Conservation (phyloP, 2,888 invertebrate species). For the Horisme vitalbata region DNA sequence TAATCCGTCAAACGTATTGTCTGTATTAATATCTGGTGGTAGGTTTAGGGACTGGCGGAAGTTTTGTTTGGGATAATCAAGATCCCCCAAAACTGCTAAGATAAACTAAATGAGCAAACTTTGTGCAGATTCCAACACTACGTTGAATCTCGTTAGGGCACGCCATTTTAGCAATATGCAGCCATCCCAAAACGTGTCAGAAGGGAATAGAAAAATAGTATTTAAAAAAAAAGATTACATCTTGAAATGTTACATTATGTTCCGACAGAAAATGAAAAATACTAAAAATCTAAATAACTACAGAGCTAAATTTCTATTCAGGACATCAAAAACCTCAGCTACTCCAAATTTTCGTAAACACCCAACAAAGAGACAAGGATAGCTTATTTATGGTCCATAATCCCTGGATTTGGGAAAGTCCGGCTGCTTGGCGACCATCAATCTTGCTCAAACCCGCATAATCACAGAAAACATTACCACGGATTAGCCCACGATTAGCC, state of each 20-base stretch:
- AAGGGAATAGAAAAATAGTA: too few species aligned
- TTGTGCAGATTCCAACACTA: too few species aligned
- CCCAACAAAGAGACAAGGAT: conserved; percentile 44
- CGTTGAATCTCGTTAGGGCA: too few species aligned
- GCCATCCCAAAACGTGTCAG: too few species aligned
- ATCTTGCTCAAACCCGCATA: conserved; percentile 78
- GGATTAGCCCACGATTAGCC: conserved; percentile 64
- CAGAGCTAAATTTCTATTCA: too few species aligned
- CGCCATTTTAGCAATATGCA: too few species aligned
- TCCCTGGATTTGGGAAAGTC: conserved; percentile 64
- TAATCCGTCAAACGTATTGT: conserved; percentile 39
- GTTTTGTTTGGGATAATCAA: conserved; percentile 14
- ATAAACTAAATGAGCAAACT: background rate
- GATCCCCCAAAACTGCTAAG: background rate
- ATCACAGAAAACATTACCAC: conserved; percentile 70
- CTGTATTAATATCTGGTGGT: conserved; percentile 27
- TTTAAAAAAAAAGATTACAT: too few species aligned
- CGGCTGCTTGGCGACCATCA: conserved; percentile 60
- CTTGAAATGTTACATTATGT: too few species aligned
- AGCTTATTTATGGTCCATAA: conserved; percentile 70
- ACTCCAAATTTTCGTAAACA: background rate
- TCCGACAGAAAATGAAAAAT: too few species aligned
- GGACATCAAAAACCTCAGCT: background rate
- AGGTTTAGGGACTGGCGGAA: conserved; percentile 13
- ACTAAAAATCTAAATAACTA: too few species aligned